Conservation (phyloP, 2,797 vertebrate genomes). For the Hydrocynus forskahlii region DNA sequence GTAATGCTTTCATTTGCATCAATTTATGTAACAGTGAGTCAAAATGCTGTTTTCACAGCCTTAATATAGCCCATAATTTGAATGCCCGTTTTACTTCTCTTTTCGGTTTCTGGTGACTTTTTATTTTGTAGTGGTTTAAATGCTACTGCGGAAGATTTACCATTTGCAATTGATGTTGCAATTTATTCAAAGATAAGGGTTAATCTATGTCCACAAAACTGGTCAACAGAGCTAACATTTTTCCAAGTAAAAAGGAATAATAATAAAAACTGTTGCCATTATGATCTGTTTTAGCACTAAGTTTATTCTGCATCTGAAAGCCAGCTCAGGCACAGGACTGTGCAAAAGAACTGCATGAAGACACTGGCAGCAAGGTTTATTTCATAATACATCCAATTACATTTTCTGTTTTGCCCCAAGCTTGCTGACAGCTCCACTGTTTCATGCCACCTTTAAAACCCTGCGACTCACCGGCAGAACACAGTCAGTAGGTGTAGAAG, state of each 20-base stretch:
- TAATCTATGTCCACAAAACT: background rate
- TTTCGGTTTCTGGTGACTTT: conserved; percentile 42
- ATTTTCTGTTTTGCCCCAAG: background rate
- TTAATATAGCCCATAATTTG: conserved; percentile 50
- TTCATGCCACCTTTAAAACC: background rate
- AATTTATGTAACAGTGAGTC: conserved; percentile 44
- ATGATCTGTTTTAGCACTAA: too few species aligned
- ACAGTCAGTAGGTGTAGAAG: background rate
- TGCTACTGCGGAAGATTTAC: too few species aligned
- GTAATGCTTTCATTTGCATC: conserved; percentile 17
- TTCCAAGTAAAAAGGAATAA: too few species aligned
- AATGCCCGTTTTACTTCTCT: conserved; percentile 55
- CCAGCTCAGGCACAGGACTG: background rate
- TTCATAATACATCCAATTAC: background rate
- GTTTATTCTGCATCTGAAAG: background rate
- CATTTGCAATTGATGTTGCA: background rate
- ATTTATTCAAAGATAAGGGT: background rate
- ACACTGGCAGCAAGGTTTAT: background rate
- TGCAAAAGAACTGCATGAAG: background rate
- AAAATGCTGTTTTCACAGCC: conserved; percentile 49
- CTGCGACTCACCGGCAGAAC: background rate
- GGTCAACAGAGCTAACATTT: too few species aligned
- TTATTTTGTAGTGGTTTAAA: background rate
- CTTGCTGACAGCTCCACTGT: background rate
- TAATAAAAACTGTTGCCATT: background rate